phyloP scores from a whole-genome alignment of 2,888 invertebrate species.

The Lycocerus yunnanus region DNA sequence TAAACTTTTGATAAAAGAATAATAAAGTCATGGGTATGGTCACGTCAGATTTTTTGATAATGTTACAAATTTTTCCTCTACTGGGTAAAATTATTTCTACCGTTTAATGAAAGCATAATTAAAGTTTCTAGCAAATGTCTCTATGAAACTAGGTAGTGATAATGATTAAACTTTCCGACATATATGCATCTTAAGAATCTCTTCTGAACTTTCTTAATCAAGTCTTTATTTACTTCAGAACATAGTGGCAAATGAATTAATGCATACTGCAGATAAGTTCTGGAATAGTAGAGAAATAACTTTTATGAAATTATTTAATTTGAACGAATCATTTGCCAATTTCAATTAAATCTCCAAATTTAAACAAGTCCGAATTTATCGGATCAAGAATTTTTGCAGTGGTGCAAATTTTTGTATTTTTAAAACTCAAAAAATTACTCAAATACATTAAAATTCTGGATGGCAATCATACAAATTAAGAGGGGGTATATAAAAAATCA shows the following conservation, averaged over 20 bases:
- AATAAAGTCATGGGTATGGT: too few species aligned
- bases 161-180: background rate
- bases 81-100: background rate
- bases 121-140: background rate
- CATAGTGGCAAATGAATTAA: background rate
- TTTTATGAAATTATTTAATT: background rate
- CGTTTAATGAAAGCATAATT: background rate
- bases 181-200: background rate
- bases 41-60: too few species aligned
- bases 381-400: too few species aligned
- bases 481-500: too few species aligned
- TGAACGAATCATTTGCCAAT: too few species aligned
- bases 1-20: too few species aligned
- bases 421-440: too few species aligned
- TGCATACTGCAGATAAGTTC: background rate
- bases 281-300: background rate
- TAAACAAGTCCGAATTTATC: too few species aligned
- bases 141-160: background rate
- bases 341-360: background rate
- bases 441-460: too few species aligned
- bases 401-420: too few species aligned
- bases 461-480: too few species aligned
- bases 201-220: background rate
- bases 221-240: background rate
- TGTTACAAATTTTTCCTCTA: background rate